These are phyloP conservation scores for Leucophora obtusa DNA, from an alignment of 2,888 invertebrate genomes.

Conservation along the genomic window DNA sequence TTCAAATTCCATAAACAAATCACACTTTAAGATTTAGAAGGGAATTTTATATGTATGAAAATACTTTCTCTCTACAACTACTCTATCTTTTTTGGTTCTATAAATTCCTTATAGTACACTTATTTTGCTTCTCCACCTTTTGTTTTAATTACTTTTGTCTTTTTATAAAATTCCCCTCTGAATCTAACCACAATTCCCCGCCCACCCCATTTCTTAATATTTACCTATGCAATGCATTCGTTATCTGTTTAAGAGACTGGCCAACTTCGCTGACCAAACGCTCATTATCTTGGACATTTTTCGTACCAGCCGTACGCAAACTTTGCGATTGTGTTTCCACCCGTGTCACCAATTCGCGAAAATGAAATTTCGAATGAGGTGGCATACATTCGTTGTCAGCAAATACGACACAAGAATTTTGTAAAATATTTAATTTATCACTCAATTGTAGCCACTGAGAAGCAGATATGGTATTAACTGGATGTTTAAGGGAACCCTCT, in stretches of 20 bases:
- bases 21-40: slow-evolving; percentile 49
- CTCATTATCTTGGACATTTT: slow-evolving; percentile 84
- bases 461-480: slow-evolving; percentile 79
- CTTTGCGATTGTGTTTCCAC: slow-evolving; percentile 85
- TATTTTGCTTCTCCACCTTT: background rate
- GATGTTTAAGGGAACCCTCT: slow-evolving; percentile 83
- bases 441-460: slow-evolving; percentile 89
- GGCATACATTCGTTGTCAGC: slow-evolving; percentile 88
- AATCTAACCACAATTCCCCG: slow-evolving; percentile 73
- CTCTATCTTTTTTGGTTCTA: background rate
- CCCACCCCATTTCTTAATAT: slow-evolving; percentile 76
- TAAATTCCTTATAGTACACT: background rate
- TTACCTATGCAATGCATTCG: slow-evolving; percentile 79
- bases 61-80: background rate
- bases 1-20: slow-evolving; percentile 50
- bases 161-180: slow-evolving; percentile 76
- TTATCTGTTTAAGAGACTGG: slow-evolving; percentile 78
- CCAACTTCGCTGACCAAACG: slow-evolving; percentile 85
- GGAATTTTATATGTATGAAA: slow-evolving; percentile 48
- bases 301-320: slow-evolving; percentile 84
- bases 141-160: slow-evolving; percentile 64
- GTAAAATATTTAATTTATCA: slow-evolving; percentile 89
- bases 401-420: slow-evolving; percentile 89
- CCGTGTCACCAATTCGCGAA: slow-evolving; percentile 86
- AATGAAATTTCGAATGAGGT: slow-evolving; percentile 92